Evolutionary conservation across 2,888 invertebrate species (phyloP), one percentile per base, ranked within the genome.

Genomic region (Cephalotes varians): DNA sequence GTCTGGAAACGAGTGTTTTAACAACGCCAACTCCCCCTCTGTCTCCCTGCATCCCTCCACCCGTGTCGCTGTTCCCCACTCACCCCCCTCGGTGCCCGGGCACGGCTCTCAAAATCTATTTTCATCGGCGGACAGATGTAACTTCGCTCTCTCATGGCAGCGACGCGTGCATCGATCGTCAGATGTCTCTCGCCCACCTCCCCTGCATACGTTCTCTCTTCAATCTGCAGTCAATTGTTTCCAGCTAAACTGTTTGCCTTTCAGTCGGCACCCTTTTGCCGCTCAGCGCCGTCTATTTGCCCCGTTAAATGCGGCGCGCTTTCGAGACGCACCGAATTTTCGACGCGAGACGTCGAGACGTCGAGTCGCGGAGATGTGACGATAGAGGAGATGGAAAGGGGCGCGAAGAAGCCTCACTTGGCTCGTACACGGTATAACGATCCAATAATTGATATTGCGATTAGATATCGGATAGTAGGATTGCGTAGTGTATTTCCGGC

Each of bases 181-280:
- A 91, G 90, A 92, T 92, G 93, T 91, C 91, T 92, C 88, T 85
- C 87, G n/a, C 31, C 84, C 72, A 64, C 51, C 83, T 82, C 74
- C 87, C 81, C 84, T 80, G 77, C 87, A 89, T 79, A 79, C 88
- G 90, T 88, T 90, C 93, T 92, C 94, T 93, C 93, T 94, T 92
- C 94, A 94, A 94, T 94, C 94, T 94, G 94, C 94, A 94, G 94
- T 94, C 94, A 94, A 94, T 94, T 94, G 94, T 94, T 94, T 94
- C 94, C 94, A 94, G 93, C 94, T 94, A 94, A 94, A 94, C 94
- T 94, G 94, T 94, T 94, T 94, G 94, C 94, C 93, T 94, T 94
- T 94, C 94, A 93, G 94, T 93, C 94, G 93, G 93, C 93, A 93
- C 93, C 93, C 94, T 93, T 93, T 93, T 92, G 91, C 92, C 90